Evolutionary conservation across 2,888 invertebrate genomes (phyloP), one percentile per base, ranked within the genome.

Genomic region (Margaritifera margaritifera): DNA sequence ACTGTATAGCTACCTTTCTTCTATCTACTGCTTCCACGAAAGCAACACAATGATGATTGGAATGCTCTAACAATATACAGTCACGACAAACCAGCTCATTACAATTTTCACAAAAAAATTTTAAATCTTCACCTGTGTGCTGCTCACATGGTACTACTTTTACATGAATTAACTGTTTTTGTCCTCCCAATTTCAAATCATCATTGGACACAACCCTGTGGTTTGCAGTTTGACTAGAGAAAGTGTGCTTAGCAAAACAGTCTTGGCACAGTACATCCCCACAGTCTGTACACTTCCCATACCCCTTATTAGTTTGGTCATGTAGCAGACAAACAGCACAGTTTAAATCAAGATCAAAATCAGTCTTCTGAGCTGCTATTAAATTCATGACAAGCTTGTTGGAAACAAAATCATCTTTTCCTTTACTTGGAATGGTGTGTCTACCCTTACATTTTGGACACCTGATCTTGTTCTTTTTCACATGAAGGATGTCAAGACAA

Each of bases 231-330:
- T 66, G 75, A 5, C 79, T 57, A 20, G 80, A 74, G 58, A 73
- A 79, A n/a, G 72, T 77, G 64, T 80, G 80, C 51, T 75, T 78
- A 42, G 75, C 68, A 64, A 74, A 71, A 68, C 80, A 80, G 20
- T 74, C 71, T 51, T 72, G 58, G 63, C 80, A 80, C 50, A 80
- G 66, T 25, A 58, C 52, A 58, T 80, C 79, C 25, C 68, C 73
- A 64, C 80, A 80, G 55, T 79, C 79, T n/a, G 71, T 31, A 62
- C 80, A 80, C 42, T 64, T 42, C 42, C 69, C 69, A 27, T 64
- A 27, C 31, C 61, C 42, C 20, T 51, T 24, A 8, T 52, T 68
- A 20, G 67, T 64, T 31, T 60, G 58, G 25, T 52, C 64, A 52
- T 72, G 74, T 22, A 77, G 66, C 20, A 59, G 54, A 67, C 76